A percentile compares a stretch with the other conserved stretches of the same genome.
Conservation (phyloP, 1,140 invertebrate genomes). For the Protaetia brevitarsis region DNA sequence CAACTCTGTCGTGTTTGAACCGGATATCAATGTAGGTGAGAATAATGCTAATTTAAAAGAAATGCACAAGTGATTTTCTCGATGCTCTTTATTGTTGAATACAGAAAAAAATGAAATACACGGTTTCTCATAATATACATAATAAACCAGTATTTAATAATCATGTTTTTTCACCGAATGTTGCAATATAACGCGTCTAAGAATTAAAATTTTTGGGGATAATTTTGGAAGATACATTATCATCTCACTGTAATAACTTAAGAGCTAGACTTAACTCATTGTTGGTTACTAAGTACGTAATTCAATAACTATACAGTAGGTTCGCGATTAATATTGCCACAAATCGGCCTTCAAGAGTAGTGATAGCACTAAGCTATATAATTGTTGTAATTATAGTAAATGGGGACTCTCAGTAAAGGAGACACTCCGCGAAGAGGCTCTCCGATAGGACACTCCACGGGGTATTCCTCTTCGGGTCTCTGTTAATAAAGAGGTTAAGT, state of each 20-base stretch:
- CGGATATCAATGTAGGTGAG: background rate
- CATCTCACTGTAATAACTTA: conserved; percentile 12
- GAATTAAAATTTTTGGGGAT: background rate
- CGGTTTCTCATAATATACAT: background rate
- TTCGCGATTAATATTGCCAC: too few species aligned
- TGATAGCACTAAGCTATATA: too few species aligned
- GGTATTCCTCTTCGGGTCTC: too few species aligned
- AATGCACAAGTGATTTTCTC: background rate
- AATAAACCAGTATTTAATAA: background rate
- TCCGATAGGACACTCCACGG: too few species aligned
- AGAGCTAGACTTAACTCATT: background rate
- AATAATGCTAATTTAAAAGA: background rate
- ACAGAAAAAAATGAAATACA: background rate
- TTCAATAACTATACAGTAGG: too few species aligned
- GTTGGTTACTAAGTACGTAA: too few species aligned
- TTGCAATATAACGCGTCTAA: background rate
- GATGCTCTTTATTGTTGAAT: background rate
- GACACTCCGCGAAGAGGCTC: too few species aligned
- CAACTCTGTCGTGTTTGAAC: background rate
- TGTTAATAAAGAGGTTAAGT: too few species aligned
- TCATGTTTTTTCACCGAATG: background rate
- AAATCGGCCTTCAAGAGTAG: too few species aligned
- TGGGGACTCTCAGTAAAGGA: too few species aligned
- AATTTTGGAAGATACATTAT: background rate
- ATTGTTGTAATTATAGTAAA: too few species aligned